phyloP scores from a whole-genome alignment of 2,888 invertebrate species.

The Leucophora obtusa region DNA sequence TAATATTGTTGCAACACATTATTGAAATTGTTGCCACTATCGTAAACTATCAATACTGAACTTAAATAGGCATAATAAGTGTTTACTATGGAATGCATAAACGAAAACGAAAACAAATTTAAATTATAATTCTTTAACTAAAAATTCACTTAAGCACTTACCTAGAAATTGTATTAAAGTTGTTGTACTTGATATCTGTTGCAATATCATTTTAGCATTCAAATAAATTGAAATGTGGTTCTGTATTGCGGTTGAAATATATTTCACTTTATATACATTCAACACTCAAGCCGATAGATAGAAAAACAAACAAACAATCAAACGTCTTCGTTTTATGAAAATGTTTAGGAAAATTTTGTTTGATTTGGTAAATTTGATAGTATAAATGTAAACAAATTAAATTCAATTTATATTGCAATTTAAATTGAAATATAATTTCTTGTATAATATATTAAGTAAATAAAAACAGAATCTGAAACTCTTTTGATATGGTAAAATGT shows the following conservation, averaged over 20 bases:
- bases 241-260: constrained; percentile 41
- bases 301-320: too few relatives aligned
- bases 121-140: background rate
- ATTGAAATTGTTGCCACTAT: constrained; percentile 53
- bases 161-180: constrained; percentile 51
- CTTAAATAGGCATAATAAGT: constrained; percentile 71
- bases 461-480: background rate
- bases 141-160: constrained; percentile 26
- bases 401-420: constrained; percentile 41
- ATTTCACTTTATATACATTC: constrained; percentile 31
- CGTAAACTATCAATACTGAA: constrained; percentile 73
- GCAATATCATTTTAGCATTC: constrained; percentile 28
- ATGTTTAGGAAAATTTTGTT: constrained; percentile 27
- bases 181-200: constrained; percentile 18
- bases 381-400: constrained; percentile 53
- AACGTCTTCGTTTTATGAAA: too few relatives aligned
- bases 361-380: constrained; percentile 47
- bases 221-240: constrained; percentile 4
- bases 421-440: constrained; percentile 62
- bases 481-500: background rate
- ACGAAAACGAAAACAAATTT: constrained; percentile 3
- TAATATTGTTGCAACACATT: constrained; percentile 68
- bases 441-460: constrained; percentile 50
- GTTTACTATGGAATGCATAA: constrained; percentile 66
- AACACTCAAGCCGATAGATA: background rate